Evolutionary conservation across 2,113 vertebrate genomes (phyloP).

Genomic region (Petaurus breviceps): DNA sequence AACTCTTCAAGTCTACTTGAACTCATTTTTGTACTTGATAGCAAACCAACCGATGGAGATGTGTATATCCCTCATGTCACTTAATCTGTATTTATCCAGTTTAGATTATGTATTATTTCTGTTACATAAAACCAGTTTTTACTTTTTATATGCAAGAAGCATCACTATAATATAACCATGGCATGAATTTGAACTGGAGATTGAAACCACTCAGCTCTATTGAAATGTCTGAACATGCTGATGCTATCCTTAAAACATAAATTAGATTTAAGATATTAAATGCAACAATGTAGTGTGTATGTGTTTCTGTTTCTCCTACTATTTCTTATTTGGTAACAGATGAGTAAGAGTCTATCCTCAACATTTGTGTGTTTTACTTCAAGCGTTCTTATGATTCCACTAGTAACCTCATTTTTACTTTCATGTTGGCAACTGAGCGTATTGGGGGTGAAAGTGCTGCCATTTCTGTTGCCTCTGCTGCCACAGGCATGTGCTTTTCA

Average conservation of each 20-base stretch:
- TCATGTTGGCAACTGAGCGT: background rate
- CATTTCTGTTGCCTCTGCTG: background rate
- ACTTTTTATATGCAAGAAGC: slow-evolving; percentile 29
- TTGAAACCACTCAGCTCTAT: slow-evolving; percentile 37
- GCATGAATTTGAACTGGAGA: slow-evolving; percentile 27
- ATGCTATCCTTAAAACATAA: slow-evolving; percentile 37
- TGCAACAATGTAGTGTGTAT: background rate
- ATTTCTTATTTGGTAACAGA: background rate
- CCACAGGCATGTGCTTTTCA: background rate
- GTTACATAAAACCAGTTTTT: background rate
- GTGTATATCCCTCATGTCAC: slow-evolving; percentile 37
- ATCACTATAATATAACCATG: slow-evolving; percentile 46
- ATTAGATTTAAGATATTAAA: background rate
- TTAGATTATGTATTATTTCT: background rate
- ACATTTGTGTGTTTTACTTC: background rate
- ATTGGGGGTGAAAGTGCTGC: no score
- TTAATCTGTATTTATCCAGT: slow-evolving; percentile 46
- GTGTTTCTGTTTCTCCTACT: background rate
- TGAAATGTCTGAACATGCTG: background rate
- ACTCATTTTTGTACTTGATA: slow-evolving; percentile 54
- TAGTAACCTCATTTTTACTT: background rate
- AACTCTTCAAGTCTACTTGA: background rate
- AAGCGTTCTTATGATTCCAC: background rate
- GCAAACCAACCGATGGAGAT: slow-evolving; percentile 30
- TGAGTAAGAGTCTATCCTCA: background rate